Percentiles rank a stretch among this genome's conserved stretches.
These are phyloP conservation scores for Therioaphis trifolii DNA, from an alignment of 2,888 invertebrate species.

Conservation along the genomic window DNA sequence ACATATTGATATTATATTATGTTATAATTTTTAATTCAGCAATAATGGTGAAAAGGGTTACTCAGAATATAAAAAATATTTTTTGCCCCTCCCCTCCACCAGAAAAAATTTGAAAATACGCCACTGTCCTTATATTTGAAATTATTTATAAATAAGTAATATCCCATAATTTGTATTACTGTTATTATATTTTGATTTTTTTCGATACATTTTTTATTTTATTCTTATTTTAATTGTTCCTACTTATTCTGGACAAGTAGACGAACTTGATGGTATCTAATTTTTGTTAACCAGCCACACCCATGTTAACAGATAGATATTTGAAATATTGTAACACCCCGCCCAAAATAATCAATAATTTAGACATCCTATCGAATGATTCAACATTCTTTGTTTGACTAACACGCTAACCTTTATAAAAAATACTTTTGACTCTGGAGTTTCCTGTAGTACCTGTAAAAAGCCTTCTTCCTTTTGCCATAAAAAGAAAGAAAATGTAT, in stretches of 20 bases:
- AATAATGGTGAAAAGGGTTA: too few relatives aligned
- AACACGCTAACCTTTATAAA: slow-evolving; percentile 34
- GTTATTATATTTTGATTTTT: too few relatives aligned
- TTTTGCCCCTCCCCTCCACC: too few relatives aligned
- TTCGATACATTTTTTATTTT: too few relatives aligned
- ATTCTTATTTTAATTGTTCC: slow-evolving; percentile 1
- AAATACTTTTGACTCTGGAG: slow-evolving; percentile 31
- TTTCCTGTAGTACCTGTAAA: slow-evolving; percentile 35
- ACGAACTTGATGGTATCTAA: slow-evolving; percentile 40
- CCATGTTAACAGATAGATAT: slow-evolving; percentile 43
- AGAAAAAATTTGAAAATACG: too few relatives aligned
- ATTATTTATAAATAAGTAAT: too few relatives aligned
- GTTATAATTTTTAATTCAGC: too few relatives aligned
- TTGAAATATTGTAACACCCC: slow-evolving; percentile 49
- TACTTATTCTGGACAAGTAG: not conserved
- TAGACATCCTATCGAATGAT: slow-evolving; percentile 38
- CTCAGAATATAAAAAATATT: too few relatives aligned
- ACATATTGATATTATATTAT: too few relatives aligned
- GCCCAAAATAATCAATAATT: slow-evolving; percentile 58
- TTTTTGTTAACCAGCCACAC: slow-evolving; percentile 50
- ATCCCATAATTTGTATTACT: too few relatives aligned
- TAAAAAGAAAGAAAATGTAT: not conserved
- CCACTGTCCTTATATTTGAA: too few relatives aligned
- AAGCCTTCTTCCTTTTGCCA: not conserved
- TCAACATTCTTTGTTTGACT: slow-evolving; percentile 35